Base-by-base conservation (phyloP, 2,888 invertebrate species). In the Netelia melanura region DNA sequence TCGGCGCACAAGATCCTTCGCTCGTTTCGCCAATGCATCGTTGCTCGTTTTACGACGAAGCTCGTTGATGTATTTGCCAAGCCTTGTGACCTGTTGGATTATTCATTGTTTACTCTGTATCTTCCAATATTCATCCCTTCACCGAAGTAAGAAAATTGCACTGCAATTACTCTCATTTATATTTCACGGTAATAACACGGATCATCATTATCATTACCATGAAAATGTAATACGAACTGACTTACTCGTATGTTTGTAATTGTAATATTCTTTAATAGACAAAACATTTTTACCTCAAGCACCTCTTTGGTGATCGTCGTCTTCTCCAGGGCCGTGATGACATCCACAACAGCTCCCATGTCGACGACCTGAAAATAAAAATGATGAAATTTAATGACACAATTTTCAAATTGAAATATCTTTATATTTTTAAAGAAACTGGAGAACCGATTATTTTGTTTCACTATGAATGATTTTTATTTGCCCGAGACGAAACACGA, bases 61-160 rank as follows among this genome's bases (percentile, higher is more conserved):
- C 94, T 98, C 98, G 94, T 99, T 99, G 94, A 99, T 97, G 93
- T 97, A 97, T 94, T 97, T 98, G 58, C 98, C 99, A 93, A 99
- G 95, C 96, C 98, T 95, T 96, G 99, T 99, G 96, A 97, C 96
- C 98, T 98, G 95, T 1, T 9, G 14, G 58, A 38, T 17, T 62
- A 48, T 10, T 21, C 10, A 62, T 65, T 23, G 75, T 92, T 94
- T 93, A 83, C 93, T 94, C 93, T 94, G 87, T 92, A 25, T 17
- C 48, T 21, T 48, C n/a, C 6, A 21, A 21, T 38, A 38, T 38
- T 38, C 8, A 6, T 38, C 1, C 5, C 0, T 38, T 8, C 38
- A 6, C 6, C 8, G 38, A 38, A 6, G 8, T 38, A 6, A 48
- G 58, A 78, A 43, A 25, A 25, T 25, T 23, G 11, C 23, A 11